phyloP scores from a whole-genome alignment of 35 echinoderm and acorn worm genomes.

The Apostichopus japonicus region DNA sequence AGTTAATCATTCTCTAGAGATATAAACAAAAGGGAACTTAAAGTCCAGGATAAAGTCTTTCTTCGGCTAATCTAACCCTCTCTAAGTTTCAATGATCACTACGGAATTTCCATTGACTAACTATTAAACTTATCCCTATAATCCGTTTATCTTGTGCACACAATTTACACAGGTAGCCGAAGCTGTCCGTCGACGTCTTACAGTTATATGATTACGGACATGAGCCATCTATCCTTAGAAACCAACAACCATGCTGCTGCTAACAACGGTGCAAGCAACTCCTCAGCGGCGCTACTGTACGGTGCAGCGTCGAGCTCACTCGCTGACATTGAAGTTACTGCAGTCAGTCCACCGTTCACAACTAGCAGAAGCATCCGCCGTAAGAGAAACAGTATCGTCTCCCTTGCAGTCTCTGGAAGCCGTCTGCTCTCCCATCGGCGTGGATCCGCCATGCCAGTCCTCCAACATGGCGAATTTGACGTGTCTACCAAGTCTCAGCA shows the following conservation, averaged over 20 bases:
- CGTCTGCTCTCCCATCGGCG: conserved; percentile 61
- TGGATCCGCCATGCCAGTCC: conserved; percentile 88
- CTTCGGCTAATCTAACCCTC: too few relatives aligned
- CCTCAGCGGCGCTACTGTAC: background rate
- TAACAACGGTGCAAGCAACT: background rate
- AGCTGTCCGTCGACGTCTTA: background rate
- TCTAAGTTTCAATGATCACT: too few relatives aligned
- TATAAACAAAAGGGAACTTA: background rate
- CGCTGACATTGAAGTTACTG: conserved; percentile 45
- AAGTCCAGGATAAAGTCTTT: background rate
- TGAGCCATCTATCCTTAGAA: conserved; percentile 54
- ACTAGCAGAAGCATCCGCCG: background rate
- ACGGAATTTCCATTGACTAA: background rate
- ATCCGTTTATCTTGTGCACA: background rate
- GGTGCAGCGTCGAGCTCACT: conserved; percentile 44
- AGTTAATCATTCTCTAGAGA: background rate
- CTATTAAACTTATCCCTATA: background rate
- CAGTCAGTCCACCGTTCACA: conserved; percentile 36
- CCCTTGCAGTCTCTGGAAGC: conserved; percentile 30
- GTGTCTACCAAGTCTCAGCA: conserved; percentile 83
- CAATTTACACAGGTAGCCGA: background rate
- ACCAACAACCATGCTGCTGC: background rate
- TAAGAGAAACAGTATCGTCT: conserved; percentile 46
- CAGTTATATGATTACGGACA: conserved; percentile 37
- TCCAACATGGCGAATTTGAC: conserved; percentile 82